phyloP scores from a whole-genome alignment of 1,140 invertebrate species.

The Aphaenogaster floridana region DNA sequence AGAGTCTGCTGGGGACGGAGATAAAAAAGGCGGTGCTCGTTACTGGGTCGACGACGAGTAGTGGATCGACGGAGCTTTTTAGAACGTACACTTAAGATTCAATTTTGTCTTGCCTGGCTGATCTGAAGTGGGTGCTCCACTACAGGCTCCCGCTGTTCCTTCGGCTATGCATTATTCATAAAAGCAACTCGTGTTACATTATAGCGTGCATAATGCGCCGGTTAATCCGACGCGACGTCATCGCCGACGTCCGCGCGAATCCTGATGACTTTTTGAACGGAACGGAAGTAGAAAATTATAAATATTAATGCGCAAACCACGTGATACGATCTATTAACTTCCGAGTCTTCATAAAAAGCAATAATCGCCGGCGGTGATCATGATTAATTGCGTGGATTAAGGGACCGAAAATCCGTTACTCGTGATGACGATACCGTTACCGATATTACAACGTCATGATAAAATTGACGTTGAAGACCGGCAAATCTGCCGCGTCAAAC shows the following conservation, averaged over 20 bases:
- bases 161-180: constrained; percentile 86
- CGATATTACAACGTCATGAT: neutral
- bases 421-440: constrained; percentile 14
- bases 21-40: constrained; percentile 74
- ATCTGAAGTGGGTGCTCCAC: constrained; percentile 85
- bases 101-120: constrained; percentile 86
- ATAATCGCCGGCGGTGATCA: neutral
- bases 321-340: constrained; percentile 41
- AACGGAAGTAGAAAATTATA: constrained; percentile 48
- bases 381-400: constrained; percentile 28
- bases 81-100: constrained; percentile 84
- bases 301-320: constrained; percentile 35
- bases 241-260: constrained; percentile 38
- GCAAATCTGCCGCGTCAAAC: constrained; percentile 13
- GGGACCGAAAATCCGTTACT: neutral
- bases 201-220: constrained; percentile 74
- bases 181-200: constrained; percentile 86
- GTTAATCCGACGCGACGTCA: constrained; percentile 75
- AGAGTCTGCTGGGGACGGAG: constrained; percentile 37
- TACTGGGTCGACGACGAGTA: constrained; percentile 81
- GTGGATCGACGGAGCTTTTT: constrained; percentile 81
- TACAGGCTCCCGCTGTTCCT: constrained; percentile 84
- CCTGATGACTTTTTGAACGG: constrained; percentile 37
- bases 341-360: constrained; percentile 29
- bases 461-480: constrained; percentile 18